Evolutionary conservation across 2,888 invertebrate species (phyloP).

Genomic region (Meloe dianella): DNA sequence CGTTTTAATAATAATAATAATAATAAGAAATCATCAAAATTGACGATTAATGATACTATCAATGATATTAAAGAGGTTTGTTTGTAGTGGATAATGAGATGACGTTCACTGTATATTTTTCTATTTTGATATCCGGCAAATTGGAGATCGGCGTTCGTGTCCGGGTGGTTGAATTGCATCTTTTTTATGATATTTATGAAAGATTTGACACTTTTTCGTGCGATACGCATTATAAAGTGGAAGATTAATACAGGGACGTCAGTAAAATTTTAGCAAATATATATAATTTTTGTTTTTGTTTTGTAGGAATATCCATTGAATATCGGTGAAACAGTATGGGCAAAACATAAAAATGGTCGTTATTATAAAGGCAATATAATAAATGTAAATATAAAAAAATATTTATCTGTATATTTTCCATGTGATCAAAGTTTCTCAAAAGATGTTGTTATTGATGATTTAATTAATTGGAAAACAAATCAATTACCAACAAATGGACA

Average conservation of each 20-base stretch:
- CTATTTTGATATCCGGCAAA: too few relatives aligned
- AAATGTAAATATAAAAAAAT: slow-evolving; percentile 59
- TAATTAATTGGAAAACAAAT: slow-evolving; percentile 55
- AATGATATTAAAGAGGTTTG: not conserved
- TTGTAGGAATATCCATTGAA: slow-evolving; percentile 15
- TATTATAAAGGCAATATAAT: slow-evolving; percentile 65
- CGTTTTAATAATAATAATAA: not conserved
- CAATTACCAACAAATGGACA: slow-evolving; percentile 58
- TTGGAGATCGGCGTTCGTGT: too few relatives aligned
- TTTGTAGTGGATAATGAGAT: too few relatives aligned
- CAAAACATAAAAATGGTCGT: slow-evolving; percentile 66
- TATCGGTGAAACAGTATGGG: slow-evolving; percentile 63
- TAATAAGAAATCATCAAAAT: not conserved
- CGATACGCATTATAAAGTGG: too few relatives aligned
- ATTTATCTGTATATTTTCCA: slow-evolving; percentile 68
- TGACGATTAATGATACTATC: not conserved
- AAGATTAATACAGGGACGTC: too few relatives aligned
- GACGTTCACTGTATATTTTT: too few relatives aligned
- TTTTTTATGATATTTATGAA: too few relatives aligned
- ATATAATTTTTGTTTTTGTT: not conserved
- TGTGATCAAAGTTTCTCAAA: slow-evolving; percentile 67
- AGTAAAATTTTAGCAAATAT: too few relatives aligned
- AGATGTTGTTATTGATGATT: slow-evolving; percentile 64
- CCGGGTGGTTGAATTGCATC: too few relatives aligned
- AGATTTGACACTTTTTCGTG: too few relatives aligned